phyloP scores from a whole-genome alignment of 1,140 invertebrate species.

The Lasioglossum albipes region DNA sequence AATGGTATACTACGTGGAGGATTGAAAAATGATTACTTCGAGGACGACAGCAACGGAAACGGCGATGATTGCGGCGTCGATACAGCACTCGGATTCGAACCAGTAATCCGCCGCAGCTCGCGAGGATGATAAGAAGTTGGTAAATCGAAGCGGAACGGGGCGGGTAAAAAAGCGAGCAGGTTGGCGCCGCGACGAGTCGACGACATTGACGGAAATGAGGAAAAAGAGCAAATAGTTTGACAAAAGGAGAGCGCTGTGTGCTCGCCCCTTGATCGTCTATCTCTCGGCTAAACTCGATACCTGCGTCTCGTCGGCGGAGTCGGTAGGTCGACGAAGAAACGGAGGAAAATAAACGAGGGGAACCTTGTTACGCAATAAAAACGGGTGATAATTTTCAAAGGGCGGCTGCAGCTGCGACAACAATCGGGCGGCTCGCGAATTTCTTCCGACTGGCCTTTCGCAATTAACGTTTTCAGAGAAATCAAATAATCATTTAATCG shows the following conservation, averaged over 20 bases:
- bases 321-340: neutral
- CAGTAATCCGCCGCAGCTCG: neutral
- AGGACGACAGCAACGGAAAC: neutral
- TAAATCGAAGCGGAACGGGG: neutral
- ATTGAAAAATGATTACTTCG: too few species aligned
- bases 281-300: neutral
- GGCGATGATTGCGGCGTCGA: neutral
- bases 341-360: too few species aligned
- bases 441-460: too few species aligned
- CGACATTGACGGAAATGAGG: conserved; percentile 12
- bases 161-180: neutral
- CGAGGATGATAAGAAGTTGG: neutral
- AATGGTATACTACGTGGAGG: too few species aligned
- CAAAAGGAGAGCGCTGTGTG: neutral
- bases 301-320: neutral
- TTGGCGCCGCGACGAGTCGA: neutral
- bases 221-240: neutral
- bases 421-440: too few species aligned
- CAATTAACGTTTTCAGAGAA: too few species aligned
- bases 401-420: too few species aligned
- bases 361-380: too few species aligned
- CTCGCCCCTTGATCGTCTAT: neutral
- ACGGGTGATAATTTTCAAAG: too few species aligned
- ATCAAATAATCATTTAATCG: too few species aligned
- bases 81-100: neutral